Conservation (phyloP, 1,140 invertebrate genomes). For the Spodoptera frugiperda region DNA sequence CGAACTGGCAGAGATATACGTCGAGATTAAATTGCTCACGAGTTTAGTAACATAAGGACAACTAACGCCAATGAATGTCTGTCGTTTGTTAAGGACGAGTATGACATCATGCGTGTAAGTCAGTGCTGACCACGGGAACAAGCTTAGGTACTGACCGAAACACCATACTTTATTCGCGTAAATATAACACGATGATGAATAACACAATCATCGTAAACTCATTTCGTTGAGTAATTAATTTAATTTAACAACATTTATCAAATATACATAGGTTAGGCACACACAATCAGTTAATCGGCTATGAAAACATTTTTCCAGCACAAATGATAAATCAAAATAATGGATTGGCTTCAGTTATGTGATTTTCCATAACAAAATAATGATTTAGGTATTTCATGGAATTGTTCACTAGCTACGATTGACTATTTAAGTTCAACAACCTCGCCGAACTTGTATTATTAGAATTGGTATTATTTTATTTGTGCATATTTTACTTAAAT, state of each 20-base stretch:
- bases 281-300: background rate
- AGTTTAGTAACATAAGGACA: slow-evolving; percentile 49
- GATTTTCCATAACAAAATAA: slow-evolving; percentile 23
- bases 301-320: background rate
- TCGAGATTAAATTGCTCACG: slow-evolving; percentile 51
- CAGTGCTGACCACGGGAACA: slow-evolving; percentile 5
- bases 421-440: slow-evolving; percentile 13
- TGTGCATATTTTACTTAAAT: slow-evolving; percentile 15
- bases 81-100: slow-evolving; percentile 56
- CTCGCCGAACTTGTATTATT: slow-evolving; percentile 20
- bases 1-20: slow-evolving; percentile 47
- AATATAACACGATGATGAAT: too few relatives aligned
- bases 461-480: slow-evolving; percentile 31
- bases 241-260: background rate
- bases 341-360: slow-evolving; percentile 5
- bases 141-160: background rate
- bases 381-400: slow-evolving; percentile 29
- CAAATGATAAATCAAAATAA: slow-evolving; percentile 4
- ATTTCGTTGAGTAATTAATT: too few relatives aligned
- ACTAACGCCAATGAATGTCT: slow-evolving; percentile 48
- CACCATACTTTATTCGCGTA: too few relatives aligned
- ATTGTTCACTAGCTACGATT: slow-evolving; percentile 23
- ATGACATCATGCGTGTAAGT: slow-evolving; percentile 60
- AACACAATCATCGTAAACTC: too few relatives aligned
- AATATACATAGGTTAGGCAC: too few relatives aligned